phyloP scores from a whole-genome alignment of 2,888 invertebrate genomes.

The Drosophila monieri region DNA sequence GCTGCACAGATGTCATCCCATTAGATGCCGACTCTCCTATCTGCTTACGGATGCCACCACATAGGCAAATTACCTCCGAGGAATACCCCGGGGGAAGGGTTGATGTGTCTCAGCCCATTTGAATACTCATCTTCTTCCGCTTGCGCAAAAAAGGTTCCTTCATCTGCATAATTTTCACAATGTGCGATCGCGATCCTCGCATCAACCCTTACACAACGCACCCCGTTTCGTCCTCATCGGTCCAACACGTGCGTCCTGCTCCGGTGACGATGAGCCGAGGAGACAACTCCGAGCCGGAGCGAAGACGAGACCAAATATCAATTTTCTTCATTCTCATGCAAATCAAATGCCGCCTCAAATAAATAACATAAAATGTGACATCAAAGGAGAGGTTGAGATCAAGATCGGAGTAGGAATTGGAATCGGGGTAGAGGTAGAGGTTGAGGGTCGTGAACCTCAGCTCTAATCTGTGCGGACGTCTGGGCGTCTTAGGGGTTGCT shows the following conservation, averaged over 20 bases:
- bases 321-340: conserved; percentile 83
- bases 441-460: conserved; percentile 43
- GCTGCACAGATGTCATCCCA: conserved; percentile 74
- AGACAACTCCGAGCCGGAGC: conserved; percentile 51
- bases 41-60: conserved; percentile 43
- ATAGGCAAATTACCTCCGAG: conserved; percentile 77
- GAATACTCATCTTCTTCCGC: conserved; percentile 79
- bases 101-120: conserved; percentile 76
- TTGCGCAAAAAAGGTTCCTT: conserved; percentile 61
- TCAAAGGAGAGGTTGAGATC: conserved; percentile 48
- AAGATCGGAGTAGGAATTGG: conserved; percentile 43
- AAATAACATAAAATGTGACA: conserved; percentile 73
- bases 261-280: conserved; percentile 9
- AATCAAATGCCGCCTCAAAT: conserved; percentile 77
- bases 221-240: conserved; percentile 39
- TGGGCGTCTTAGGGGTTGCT: conserved; percentile 62
- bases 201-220: conserved; percentile 64
- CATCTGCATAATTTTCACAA: conserved; percentile 83
- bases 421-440: conserved; percentile 24
- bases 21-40: conserved; percentile 58
- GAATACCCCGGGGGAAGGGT: conserved; percentile 11
- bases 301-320: conserved; percentile 81
- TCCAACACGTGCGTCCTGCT: conserved; percentile 68
- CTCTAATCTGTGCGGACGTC: conserved; percentile 53
- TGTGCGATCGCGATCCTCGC: conserved; percentile 55